Base-by-base conservation (phyloP, 2,113 vertebrate genomes). In the Murina feae region DNA sequence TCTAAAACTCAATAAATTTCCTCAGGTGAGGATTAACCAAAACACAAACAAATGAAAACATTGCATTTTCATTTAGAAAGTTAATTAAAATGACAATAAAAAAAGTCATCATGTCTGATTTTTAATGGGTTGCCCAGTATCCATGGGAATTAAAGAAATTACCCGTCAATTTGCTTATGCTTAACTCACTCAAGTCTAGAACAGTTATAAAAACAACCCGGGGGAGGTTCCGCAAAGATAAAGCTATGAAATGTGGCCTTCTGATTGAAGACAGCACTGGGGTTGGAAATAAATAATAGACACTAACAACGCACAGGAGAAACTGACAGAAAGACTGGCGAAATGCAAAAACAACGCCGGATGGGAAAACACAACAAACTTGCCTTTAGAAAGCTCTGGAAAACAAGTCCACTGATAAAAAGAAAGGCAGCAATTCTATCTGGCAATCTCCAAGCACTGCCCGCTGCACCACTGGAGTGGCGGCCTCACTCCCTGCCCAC, bases 141-240 rank as follows among this genome's bases (percentile, higher is more conserved):
- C 16, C 30, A 79, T n/a, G 16, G 32, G 23, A 78, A 92, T 53
- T 69, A 92, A 95, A 88, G 35, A 37, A 95, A 63, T 83, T 53
- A 84, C 47, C 20, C 9, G 76, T 89, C 30, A 71, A 9, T 79
- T 78, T 92, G 12, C 9, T 68, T 92, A 79, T 28, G 23, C 30
- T 65, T 71, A 53, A 78, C 63, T 79, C 71, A 37, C 37, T 68
- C 4, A 7, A 65, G 35, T 13, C 74, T 83, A 69, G 42, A 53
- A n/a, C 63, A 71, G 30, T 92, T 83, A 39, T 55, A 58, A 49
- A 47, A 89, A 71, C 51, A 71, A 71, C 3, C 28, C 30, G 30
- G 17, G 25, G 39, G 39, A 88, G 65, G 11, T 85, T 92, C 37
- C 44, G 89, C 86, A 89, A 89, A 95, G 65, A 80, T 86, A 89